phyloP scores from a whole-genome alignment of 2,113 vertebrate genomes.

The Trematocara variabile region DNA sequence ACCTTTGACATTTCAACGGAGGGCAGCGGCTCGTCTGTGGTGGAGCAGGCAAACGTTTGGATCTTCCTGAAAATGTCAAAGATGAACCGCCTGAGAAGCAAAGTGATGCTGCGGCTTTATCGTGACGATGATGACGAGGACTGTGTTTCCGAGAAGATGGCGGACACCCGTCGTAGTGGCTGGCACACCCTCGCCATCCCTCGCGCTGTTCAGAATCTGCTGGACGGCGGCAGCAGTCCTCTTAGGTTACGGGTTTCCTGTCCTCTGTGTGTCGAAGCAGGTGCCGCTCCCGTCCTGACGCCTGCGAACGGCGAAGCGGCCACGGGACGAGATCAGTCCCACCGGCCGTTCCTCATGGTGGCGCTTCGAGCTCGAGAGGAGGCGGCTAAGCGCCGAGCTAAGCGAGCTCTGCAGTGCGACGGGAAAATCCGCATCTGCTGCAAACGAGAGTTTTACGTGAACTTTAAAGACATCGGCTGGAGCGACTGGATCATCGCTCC shows the following conservation, averaged over 20 bases:
- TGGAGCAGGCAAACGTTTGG: slow-evolving; percentile 91
- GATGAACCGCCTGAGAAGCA: slow-evolving; percentile 80
- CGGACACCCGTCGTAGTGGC: slow-evolving; percentile 87
- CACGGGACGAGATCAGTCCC: slow-evolving; percentile 81
- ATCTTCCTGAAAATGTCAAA: slow-evolving; percentile 89
- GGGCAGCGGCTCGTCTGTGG: slow-evolving; percentile 74
- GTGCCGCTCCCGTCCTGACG: slow-evolving; percentile 76
- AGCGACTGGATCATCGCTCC: slow-evolving; percentile 99
- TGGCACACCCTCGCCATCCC: slow-evolving; percentile 88
- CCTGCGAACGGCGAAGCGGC: slow-evolving; percentile 46
- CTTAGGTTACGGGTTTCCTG: slow-evolving; percentile 84
- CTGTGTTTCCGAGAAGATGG: slow-evolving; percentile 84
- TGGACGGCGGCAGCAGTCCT: slow-evolving; percentile 74
- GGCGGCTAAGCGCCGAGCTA: slow-evolving; percentile 75
- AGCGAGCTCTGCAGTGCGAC: slow-evolving; percentile 90
- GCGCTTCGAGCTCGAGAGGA: slow-evolving; percentile 79
- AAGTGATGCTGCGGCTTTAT: slow-evolving; percentile 83
- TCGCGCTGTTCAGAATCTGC: slow-evolving; percentile 78
- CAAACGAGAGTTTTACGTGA: slow-evolving; percentile 93
- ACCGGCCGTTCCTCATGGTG: slow-evolving; percentile 91
- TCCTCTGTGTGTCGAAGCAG: slow-evolving; percentile 81
- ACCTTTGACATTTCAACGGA: slow-evolving; percentile 92
- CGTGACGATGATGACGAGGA: slow-evolving; percentile 33
- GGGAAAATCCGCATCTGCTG: slow-evolving; percentile 90
- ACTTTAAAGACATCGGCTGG: slow-evolving; percentile 98